Base-by-base conservation (phyloP, 2,797 vertebrate species). In the Diglossa cyanea region DNA sequence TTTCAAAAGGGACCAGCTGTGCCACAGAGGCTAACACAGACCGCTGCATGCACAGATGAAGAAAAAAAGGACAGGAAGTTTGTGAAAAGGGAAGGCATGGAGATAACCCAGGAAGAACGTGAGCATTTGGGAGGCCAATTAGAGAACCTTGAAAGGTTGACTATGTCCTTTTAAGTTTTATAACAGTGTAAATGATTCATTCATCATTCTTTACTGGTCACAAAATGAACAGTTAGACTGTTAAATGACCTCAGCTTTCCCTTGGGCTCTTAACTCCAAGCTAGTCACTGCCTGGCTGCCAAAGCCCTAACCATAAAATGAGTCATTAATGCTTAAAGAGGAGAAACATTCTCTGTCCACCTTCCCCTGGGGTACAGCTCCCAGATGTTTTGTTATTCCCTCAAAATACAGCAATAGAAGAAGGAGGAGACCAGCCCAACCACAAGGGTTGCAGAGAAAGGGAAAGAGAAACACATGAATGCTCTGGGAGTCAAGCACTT, bases 161-260 rank as follows among this genome's bases (percentile, higher is more conserved):
- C 72, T 40, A 10, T 44, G 33, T 95, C 88, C 57, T 72, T 95
- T 88, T 65, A 92, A 85, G 62, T 93, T 94, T 92, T 80, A 67
- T 90, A 95, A 76, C 51, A 78, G 71, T 47, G 47, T 55, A 83
- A 96, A 96, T 90, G 93, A 92, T 81, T 93, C 74, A 86, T 75
- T 93, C 80, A 94, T 96, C 77, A 77, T 78, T 95, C 93, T 86
- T 94, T 77, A 86, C 83, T 88, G 76, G 78, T 83, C 84, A 91
- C 88, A 88, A 94, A 95, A 92, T 90, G 89, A 94, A 76, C 68
- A 82, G 51, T 91, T 92, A 90, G 73, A 83, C 67, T 84, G 57
- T 50, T 93, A 90, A 96, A 93, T 89, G 83, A 93, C 70, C 60
- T 95, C 80, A 91, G 54, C 92, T 82, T 74, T 63, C 73, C 77